Conservation (phyloP, 30 jellyfish, hydroid and myxozoan species). For the Pelagia noctiluca region DNA sequence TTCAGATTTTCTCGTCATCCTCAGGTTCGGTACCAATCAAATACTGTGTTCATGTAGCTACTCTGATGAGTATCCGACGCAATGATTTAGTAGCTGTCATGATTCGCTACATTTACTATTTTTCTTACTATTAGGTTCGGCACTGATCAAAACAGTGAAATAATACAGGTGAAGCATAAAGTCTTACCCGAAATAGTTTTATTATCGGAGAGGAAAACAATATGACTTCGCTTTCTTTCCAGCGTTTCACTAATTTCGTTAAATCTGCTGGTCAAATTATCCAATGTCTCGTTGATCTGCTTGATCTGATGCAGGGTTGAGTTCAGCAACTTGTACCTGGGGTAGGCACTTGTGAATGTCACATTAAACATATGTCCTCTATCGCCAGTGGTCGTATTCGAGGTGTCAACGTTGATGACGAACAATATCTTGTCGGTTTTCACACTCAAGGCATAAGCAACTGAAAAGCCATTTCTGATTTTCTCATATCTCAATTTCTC, state of each 20-base stretch:
- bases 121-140: no score
- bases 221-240: slow-evolving; percentile 8
- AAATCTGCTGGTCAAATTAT: slow-evolving; percentile 12
- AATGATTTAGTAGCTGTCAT: no score
- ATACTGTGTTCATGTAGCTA: no score
- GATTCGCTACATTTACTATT: no score
- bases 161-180: no score
- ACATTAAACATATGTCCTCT: slow-evolving; percentile 32
- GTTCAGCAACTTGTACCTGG: slow-evolving; percentile 57
- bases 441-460: slow-evolving; percentile 21
- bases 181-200: slow-evolving; percentile 66
- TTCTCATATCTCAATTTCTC: slow-evolving; percentile 32
- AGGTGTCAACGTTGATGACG: slow-evolving; percentile 11
- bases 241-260: slow-evolving; percentile 25
- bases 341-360: slow-evolving; percentile 49
- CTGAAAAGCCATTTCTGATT: background rate
- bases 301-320: slow-evolving; percentile 30
- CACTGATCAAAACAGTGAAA: no score
- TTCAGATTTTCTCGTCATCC: no score
- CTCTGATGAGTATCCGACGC: no score
- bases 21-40: no score
- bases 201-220: slow-evolving; percentile 67
- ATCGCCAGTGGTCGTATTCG: background rate
- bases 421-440: slow-evolving; percentile 13
- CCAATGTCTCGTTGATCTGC: slow-evolving; percentile 55